Evolutionary conservation across 2,113 vertebrate genomes (phyloP).

Genomic region (Psittacara wagleri): DNA sequence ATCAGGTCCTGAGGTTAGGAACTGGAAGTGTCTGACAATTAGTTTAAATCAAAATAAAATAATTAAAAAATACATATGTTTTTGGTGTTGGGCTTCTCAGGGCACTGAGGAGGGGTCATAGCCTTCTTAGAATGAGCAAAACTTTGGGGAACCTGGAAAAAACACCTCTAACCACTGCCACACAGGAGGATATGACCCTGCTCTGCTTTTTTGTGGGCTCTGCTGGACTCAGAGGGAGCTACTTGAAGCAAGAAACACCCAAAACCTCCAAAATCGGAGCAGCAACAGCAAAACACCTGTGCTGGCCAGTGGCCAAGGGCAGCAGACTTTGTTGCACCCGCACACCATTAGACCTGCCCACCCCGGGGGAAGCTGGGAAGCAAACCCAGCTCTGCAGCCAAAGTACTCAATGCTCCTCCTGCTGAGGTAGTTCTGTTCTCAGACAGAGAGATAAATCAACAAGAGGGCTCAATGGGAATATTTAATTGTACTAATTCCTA

Average conservation of each 20-base stretch:
- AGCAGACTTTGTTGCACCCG: neutral
- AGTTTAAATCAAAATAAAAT: neutral
- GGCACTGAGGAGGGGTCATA: neutral
- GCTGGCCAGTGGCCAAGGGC: neutral
- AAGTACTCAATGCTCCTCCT: accelerated
- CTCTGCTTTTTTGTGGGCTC: neutral
- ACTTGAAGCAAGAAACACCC: accelerated
- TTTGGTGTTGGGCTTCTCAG: neutral
- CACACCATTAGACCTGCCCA: neutral
- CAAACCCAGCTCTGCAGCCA: neutral
- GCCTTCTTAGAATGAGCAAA: neutral
- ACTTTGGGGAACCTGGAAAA: neutral
- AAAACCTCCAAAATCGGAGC: neutral
- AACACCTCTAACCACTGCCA: neutral
- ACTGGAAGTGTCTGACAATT: neutral
- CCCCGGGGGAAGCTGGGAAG: neutral
- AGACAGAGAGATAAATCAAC: neutral
- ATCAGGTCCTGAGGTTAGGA: neutral
- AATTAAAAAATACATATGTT: neutral
- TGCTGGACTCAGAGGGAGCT: accelerated
- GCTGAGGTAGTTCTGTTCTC: neutral
- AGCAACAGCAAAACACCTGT: neutral
- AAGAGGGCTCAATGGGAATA: neutral
- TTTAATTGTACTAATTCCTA: neutral
- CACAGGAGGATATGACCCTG: neutral